Evolutionary conservation across 2,888 invertebrate genomes (phyloP), one percentile per base, ranked within the genome.

Genomic region (Augiades crinisus): DNA sequence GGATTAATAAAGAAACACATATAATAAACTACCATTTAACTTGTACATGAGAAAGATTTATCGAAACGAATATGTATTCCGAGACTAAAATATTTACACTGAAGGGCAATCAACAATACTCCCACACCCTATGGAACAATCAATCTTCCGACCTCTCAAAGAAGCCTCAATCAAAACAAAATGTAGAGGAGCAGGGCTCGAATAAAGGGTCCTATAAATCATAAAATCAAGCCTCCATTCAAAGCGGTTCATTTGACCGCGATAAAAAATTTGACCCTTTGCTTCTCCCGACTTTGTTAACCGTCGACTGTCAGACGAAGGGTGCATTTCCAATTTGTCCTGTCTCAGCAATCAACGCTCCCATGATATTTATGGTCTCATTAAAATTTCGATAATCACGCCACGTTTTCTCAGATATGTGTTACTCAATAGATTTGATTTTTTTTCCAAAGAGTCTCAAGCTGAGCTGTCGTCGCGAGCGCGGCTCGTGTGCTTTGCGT

Each of bases 101-200:
- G 69, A 58, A 72, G 70, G 68, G 69, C 72, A 74, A 76, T 76
- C 81, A 74, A 84, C 82, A 82, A 84, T 83, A 81, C 85, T 82
- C 82, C 78, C 79, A 82, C 81, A 81, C 76, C 77, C 76, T 73
- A 72, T 72, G 79, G 78, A 85, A 88, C 87, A 86, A 89, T 88
- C 86, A 86, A 89, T 89, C 88, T 88, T 84, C 68, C 72, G 70
- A 64, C 66, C 75, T 71, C 72, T 83, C 80, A 86, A 85, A 86
- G 86, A 78, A 79, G 73, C 81, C 79, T 82, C 87, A 88, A 87
- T 89, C 88, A 87, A 87, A 89, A 89, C 79, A 88, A 78, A 86
- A 81, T 81, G 82, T 78, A 75, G 69, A 76, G 85, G 78, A 82
- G 80, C 78, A 74, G 75, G 66, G 74, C 71, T 74, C 72, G 78